Evolutionary conservation across 2,113 vertebrate species (phyloP).

Genomic region (Macquaria ambigua): DNA sequence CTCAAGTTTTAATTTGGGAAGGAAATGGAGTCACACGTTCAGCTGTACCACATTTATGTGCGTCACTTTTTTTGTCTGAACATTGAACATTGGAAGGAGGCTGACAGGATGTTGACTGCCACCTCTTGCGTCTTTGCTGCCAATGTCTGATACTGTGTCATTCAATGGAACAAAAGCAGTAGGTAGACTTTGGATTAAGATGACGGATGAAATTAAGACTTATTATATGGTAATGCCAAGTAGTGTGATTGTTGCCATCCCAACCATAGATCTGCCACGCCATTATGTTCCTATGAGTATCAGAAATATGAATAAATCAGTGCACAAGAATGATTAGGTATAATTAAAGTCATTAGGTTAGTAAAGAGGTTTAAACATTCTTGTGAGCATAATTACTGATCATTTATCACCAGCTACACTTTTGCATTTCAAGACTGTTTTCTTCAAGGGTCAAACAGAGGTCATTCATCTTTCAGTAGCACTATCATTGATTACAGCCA

Average conservation of each 20-base stretch:
- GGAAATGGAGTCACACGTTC: not conserved
- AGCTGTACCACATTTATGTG: not conserved
- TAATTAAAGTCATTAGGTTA: not conserved
- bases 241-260: not conserved
- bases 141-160: not conserved
- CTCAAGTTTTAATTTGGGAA: slow-evolving; percentile 39
- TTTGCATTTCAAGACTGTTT: not conserved
- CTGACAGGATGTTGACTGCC: slow-evolving; percentile 1
- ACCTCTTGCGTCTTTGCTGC: not conserved
- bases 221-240: not conserved
- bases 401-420: not conserved
- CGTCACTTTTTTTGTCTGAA: slow-evolving; percentile 4
- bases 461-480: slow-evolving; percentile 9
- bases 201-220: not conserved
- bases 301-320: slow-evolving; percentile 8
- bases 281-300: not conserved
- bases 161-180: not conserved
- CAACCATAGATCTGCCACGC: not conserved
- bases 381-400: not conserved
- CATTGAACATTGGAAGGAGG: not conserved
- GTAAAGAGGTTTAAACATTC: not conserved
- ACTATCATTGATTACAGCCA: not conserved
- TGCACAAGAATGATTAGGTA: not conserved
- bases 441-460: not conserved
- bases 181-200: not conserved